Evolutionary conservation across 2,797 vertebrate species (phyloP), one percentile per base, ranked within the genome.

Genomic region (Poliocrania exsul): DNA sequence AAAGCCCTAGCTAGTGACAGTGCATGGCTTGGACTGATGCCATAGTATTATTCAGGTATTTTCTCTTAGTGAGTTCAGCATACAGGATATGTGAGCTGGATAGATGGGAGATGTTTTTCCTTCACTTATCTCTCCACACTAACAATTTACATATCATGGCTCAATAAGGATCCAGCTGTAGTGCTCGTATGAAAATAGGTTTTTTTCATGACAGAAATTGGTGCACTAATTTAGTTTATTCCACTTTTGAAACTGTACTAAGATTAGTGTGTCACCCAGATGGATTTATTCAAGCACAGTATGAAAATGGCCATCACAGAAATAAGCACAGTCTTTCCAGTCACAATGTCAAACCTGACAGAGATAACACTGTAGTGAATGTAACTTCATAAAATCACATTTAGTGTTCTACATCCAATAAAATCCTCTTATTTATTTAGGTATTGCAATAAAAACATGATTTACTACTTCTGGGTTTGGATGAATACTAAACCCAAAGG

Each of bases 261-360:
- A 44, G 80, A 65, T 91, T 66, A 46, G 40, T 81, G 38, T 94
- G 81, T 91, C 69, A 80, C 81, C 72, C 77, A 92, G 91, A 94
- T 88, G 86, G 72, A 94, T 92, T 96, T 96, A 91, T 89, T 96
- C 69, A 96, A 95, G 85, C 72, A 90, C 72, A 80, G 88, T 95
- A 91, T 96, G 92, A 97, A 97, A 95, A 66, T 44, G 78, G 69
- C 70, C 90, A 53, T 91, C 88, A 92, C 70, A 94, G 78, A 86
- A 92, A 94, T 85, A 92, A 51, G 64, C 47, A 65, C 23, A 61
- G 69, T 90, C 70, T 84, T 81, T 74, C 71, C 86, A 96, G 67
- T 53, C 65, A 64, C 60, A 15, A 81, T 88, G 74, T 91, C 85
- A 93, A 95, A 89, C 71, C 61, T 90, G 90, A 88, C 88, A 90